phyloP scores from a whole-genome alignment of 2,888 invertebrate species.

The Pomacea canaliculata region DNA sequence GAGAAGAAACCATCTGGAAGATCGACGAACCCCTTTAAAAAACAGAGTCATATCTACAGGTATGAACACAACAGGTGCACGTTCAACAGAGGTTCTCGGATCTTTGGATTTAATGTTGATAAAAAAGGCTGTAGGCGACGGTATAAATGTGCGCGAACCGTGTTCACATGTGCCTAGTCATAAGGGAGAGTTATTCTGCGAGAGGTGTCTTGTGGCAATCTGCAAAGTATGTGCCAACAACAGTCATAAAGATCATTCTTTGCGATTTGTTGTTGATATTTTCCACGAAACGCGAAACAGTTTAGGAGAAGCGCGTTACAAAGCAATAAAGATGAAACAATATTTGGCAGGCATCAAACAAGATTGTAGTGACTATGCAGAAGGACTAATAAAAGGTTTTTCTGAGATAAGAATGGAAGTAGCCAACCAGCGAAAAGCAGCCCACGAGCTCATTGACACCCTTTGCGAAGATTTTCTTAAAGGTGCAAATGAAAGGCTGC shows the following conservation, averaged over 20 bases:
- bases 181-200: not conserved
- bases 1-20: not conserved
- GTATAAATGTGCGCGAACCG: not conserved
- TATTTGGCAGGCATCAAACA: not conserved
- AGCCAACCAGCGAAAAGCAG: not conserved
- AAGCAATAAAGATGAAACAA: not conserved
- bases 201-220: not conserved
- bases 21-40: no score
- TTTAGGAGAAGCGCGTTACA: not conserved
- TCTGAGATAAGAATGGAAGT: not conserved
- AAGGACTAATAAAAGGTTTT: not conserved
- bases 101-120: not conserved
- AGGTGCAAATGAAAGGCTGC: not conserved
- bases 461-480: not conserved
- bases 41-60: no score
- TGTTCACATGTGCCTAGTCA: not conserved
- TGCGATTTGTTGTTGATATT: not conserved
- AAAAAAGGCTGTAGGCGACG: not conserved
- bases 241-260: not conserved
- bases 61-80: no score
- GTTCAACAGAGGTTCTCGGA: not conserved
- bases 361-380: not conserved
- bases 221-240: not conserved
- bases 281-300: not conserved
- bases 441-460: not conserved